A percentile compares a stretch with the other conserved stretches of the same genome.
Evolutionary conservation across 2,797 vertebrate genomes (phyloP).

Genomic region (Craterocephalus amniculus): DNA sequence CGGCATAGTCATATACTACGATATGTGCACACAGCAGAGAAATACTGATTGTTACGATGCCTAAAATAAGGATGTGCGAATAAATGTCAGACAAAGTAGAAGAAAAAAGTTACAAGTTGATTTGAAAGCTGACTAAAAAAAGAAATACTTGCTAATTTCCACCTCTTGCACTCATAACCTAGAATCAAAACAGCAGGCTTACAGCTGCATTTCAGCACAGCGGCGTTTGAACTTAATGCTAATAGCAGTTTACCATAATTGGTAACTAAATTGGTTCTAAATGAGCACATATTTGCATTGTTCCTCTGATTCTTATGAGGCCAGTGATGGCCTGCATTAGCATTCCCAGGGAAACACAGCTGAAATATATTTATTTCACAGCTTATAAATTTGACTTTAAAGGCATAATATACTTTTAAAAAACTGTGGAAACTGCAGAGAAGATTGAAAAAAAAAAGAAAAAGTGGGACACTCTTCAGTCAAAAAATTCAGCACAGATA

Average conservation of each 20-base stretch:
- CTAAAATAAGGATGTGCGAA: neutral
- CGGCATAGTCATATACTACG: constrained; percentile 9
- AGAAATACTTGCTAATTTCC: neutral
- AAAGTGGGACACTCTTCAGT: neutral
- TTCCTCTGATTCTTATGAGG: constrained; percentile 1
- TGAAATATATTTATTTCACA: neutral
- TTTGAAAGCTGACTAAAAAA: neutral
- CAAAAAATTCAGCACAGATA: too few species aligned
- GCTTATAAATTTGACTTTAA: neutral
- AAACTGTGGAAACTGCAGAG: neutral
- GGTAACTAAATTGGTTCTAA: constrained; percentile 3
- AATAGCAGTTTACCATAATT: neutral
- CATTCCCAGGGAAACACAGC: neutral
- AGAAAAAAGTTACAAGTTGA: neutral
- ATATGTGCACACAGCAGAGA: constrained; percentile 24
- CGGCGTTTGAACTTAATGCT: too few species aligned
- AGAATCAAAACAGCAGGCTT: too few species aligned
- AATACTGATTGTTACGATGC: constrained; percentile 7
- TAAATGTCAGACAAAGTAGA: neutral
- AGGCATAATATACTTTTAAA: neutral
- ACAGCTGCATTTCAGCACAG: too few species aligned
- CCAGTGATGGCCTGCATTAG: neutral
- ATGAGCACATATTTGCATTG: constrained; percentile 20
- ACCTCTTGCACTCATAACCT: too few species aligned
- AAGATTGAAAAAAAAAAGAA: neutral